Conservation (phyloP, 1,140 invertebrate species). For the Drosophila miranda region DNA sequence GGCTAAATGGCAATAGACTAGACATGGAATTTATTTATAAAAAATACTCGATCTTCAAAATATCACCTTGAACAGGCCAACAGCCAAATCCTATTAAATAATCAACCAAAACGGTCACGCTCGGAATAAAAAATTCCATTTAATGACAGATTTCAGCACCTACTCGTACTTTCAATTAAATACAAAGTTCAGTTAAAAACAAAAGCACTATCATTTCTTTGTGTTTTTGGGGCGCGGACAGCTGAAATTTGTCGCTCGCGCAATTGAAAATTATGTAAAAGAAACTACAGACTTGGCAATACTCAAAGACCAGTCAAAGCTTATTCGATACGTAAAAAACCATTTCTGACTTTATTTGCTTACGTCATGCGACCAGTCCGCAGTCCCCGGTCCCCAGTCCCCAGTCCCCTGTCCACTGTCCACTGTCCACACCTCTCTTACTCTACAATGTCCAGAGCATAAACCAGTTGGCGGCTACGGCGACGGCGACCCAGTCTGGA, state of each 20-base stretch:
- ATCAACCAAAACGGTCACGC: constrained; percentile 45
- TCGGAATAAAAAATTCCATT: constrained; percentile 26
- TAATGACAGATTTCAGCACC: constrained; percentile 42
- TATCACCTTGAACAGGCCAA: constrained; percentile 47
- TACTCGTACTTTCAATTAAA: constrained; percentile 32
- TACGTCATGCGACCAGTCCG: constrained; percentile 47
- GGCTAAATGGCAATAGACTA: neutral
- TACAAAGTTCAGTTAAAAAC: neutral
- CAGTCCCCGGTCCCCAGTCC: neutral
- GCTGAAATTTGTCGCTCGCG: constrained; percentile 29
- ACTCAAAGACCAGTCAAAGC: constrained; percentile 21
- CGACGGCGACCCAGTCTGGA: constrained; percentile 46
- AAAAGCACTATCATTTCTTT: constrained; percentile 2
- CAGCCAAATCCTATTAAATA: constrained; percentile 21
- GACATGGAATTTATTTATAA: too few species aligned
- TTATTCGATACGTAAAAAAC: constrained; percentile 50
- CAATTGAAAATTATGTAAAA: constrained; percentile 50
- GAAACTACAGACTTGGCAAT: constrained; percentile 28
- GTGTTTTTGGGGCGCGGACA: constrained; percentile 24
- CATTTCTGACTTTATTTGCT: constrained; percentile 47
- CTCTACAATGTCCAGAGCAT: constrained; percentile 29
- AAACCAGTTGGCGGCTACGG: constrained; percentile 67
- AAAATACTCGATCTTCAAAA: too few species aligned
- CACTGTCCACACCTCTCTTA: neutral
- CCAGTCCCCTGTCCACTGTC: neutral